Evolutionary conservation across 2,888 invertebrate genomes (phyloP).

Genomic region (Apoda limacodes): DNA sequence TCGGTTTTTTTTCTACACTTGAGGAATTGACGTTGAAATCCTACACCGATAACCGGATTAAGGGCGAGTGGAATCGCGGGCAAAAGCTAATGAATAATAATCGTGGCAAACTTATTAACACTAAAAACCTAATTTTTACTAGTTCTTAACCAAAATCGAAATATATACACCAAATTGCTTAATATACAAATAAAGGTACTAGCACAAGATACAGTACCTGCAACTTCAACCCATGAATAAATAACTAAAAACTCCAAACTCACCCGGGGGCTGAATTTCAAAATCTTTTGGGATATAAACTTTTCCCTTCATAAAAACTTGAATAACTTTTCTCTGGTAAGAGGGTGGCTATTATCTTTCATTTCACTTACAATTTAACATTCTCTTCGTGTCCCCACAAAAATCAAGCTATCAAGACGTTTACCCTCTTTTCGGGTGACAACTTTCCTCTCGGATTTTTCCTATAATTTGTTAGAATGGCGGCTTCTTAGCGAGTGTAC

Average conservation of each 20-base stretch:
- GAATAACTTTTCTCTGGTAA: constrained; percentile 46
- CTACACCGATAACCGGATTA: too few species aligned
- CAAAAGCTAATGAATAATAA: too few species aligned
- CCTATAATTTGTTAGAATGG: constrained; percentile 68
- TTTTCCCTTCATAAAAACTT: constrained; percentile 47
- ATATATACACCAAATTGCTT: too few species aligned
- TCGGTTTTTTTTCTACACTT: too few species aligned
- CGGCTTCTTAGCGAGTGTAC: constrained; percentile 62
- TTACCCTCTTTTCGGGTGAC: constrained; percentile 55
- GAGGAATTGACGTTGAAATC: too few species aligned
- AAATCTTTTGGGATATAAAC: constrained; percentile 58
- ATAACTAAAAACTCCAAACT: constrained; percentile 45
- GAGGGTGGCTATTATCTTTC: constrained; percentile 64
- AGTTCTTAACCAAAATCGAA: too few species aligned
- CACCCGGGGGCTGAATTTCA: constrained; percentile 45
- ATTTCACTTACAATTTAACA: constrained; percentile 67
- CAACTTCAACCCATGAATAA: constrained; percentile 54
- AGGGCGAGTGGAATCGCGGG: too few species aligned
- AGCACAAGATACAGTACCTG: constrained; percentile 26
- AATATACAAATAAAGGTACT: too few species aligned
- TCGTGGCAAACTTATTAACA: too few species aligned
- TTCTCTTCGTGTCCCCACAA: constrained; percentile 51
- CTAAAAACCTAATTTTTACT: too few species aligned
- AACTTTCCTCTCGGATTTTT: constrained; percentile 61
- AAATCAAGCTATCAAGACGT: constrained; percentile 64